Base-by-base conservation (phyloP, 2,113 vertebrate genomes). In the Chlorocebus sabaeus region DNA sequence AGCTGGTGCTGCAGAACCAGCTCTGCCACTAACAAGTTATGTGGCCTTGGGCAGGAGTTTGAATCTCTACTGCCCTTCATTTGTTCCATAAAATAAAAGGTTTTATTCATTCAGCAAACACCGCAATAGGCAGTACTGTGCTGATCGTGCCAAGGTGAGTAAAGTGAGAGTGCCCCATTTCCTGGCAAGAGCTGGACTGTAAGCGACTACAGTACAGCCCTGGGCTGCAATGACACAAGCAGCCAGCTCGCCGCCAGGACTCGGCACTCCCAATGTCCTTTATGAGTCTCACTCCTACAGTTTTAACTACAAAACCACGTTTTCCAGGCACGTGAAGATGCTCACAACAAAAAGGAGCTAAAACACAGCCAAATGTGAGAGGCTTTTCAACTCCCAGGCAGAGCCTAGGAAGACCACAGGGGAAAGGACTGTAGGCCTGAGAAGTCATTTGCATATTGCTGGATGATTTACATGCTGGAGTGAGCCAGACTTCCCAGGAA, bases 351-450 rank as follows among this genome's bases (percentile, higher is more conserved):
- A 95, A 84, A 84, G 13, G 2, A 14, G 64, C 59, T 64, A 43
- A 92, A 82, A 89, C 68, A 38, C 48, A 91, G 79, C 50, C 91
- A 91, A 94, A 91, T 38, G 14, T 3, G 30, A 94, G 92, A 98
- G 92, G 93, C 70, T 98, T 98, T 98, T 98, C 84, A 96, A 97
- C 96, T 95, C 83, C 96, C 40, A 92, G 93, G 59, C 59, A 98
- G 95, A 94, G 72, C 85, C 97, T 96, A 79, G 75, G 90, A 98
- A 97, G 93, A 96, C 78, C 52, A 10, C 4, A 4, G n/a, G 86
- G 38, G 57, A 94, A 48, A 61, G 82, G 50, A 93, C 45, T 52
- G 92, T 81, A 96, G 97, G 40, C 75, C 85, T 75, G 38, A 93
- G 70, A 17, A 32, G 43, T 83, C 17, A 67, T 93, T 87, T 73